phyloP scores from a whole-genome alignment of 2,888 invertebrate species.

The Aspidiotus destructor region DNA sequence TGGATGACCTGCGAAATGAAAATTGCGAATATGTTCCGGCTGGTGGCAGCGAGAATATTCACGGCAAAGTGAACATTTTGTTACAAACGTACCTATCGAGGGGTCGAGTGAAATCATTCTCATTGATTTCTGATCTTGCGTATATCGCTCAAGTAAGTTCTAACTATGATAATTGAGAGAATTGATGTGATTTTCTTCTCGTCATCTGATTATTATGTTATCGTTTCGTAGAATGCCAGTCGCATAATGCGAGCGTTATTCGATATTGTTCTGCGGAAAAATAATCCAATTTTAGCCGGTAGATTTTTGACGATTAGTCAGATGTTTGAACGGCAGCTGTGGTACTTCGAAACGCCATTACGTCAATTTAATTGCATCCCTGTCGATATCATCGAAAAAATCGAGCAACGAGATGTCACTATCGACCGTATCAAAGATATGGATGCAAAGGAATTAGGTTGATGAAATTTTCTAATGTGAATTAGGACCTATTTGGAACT shows the following conservation, averaged over 20 bases:
- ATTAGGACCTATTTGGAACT: no score
- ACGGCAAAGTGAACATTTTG: constrained; percentile 91
- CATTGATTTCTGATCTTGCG: constrained; percentile 75
- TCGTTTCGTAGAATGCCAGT: constrained; percentile 62
- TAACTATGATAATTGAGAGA: background rate
- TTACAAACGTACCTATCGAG: constrained; percentile 82
- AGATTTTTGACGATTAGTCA: constrained; percentile 78
- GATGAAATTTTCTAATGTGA: constrained; percentile 28
- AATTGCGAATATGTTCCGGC: constrained; percentile 69
- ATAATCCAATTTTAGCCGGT: constrained; percentile 80
- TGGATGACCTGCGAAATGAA: constrained; percentile 63
- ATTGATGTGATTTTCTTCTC: background rate
- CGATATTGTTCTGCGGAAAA: constrained; percentile 80
- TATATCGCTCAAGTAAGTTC: constrained; percentile 70
- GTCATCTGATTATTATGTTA: constrained; percentile 1
- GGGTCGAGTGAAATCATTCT: constrained; percentile 69
- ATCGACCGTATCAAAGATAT: constrained; percentile 74
- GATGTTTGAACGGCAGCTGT: constrained; percentile 84
- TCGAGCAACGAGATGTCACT: constrained; percentile 62
- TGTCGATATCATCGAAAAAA: constrained; percentile 66
- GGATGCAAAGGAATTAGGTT: constrained; percentile 76
- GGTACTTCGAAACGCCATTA: constrained; percentile 78
- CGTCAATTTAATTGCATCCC: constrained; percentile 53
- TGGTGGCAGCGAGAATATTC: constrained; percentile 77
- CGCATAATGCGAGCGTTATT: constrained; percentile 86